Base-by-base conservation (phyloP, 2,888 invertebrate genomes). In the Dicyrtoma fusca region DNA sequence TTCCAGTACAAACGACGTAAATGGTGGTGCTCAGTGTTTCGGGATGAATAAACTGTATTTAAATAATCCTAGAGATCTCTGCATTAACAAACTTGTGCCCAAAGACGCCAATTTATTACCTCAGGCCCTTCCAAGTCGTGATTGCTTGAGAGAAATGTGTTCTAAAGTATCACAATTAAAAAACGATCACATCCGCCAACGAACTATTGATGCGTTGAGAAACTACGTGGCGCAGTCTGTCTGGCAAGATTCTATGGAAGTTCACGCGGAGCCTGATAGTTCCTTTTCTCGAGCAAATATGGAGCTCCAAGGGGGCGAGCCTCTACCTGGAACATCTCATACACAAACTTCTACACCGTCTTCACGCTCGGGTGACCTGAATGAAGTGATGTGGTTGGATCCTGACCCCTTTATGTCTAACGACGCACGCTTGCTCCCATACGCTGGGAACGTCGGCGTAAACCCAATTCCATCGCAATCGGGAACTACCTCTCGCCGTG, bases 141-240 rank as follows among this genome's bases (percentile, higher is more conserved):
- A 64, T 10, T 64, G 68, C 25, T 57, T 68, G 5, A 68, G 26
- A 17, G 68, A 68, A 4, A 53, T 68, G 44, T 55, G 55, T 57
- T 19, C 34, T 19, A 55, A 68, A 57, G 14, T 68, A 44, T 42
- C 68, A 3, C 68, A 51, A 23, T 21, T 71, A 42, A 62, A 26
- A 63, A 71, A 62, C 63, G 70, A 63, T 13, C 45, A 51, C 23
- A 42, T 71, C 14, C 63, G 63, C 14, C 63, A 51, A 17, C 5
- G 47, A 53, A 71, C 70, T 19, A 21, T 71, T 51, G 70, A 70
- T 19, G 34, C 34, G 1, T 25, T 71, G 13, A 62, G 70, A 4
- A 71, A 62, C 19, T 17, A 63, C 11, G 63, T 71, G 1, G 70
- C 45, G 4, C 70, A 71, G 21, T 71, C 70, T 13, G 23, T 71